phyloP scores from a whole-genome alignment of 2,113 vertebrate genomes.

The Hoplias malabaricus region DNA sequence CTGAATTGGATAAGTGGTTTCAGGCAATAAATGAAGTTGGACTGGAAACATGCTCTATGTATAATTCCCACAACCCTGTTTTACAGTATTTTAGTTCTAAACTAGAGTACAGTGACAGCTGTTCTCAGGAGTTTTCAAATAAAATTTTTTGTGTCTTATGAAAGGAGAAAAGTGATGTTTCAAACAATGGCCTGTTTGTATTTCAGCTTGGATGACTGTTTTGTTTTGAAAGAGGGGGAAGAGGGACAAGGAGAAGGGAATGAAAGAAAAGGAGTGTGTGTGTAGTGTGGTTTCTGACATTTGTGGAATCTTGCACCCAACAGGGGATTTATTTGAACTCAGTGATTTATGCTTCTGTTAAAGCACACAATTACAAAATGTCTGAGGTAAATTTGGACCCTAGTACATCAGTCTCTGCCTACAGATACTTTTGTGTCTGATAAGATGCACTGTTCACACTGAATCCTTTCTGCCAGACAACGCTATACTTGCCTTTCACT shows the following conservation, averaged over 20 bases:
- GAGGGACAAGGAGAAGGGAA: neutral
- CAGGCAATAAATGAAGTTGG: too few relatives aligned
- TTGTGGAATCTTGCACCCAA: slow-evolving; percentile 19
- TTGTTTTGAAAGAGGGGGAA: neutral
- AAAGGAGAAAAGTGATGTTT: too few relatives aligned
- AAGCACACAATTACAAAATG: neutral
- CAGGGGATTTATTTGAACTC: neutral
- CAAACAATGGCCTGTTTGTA: neutral
- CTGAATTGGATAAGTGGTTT: too few relatives aligned
- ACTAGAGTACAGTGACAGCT: neutral
- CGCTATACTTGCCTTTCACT: neutral
- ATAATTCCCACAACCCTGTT: too few relatives aligned
- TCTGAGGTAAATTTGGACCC: neutral
- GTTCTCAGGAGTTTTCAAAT: neutral
- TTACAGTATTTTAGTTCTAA: too few relatives aligned
- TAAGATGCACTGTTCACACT: neutral
- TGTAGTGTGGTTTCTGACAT: neutral
- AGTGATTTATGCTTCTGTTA: neutral
- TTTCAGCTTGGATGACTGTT: neutral
- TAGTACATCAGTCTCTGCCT: neutral
- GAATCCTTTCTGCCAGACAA: neutral
- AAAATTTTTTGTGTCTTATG: too few relatives aligned
- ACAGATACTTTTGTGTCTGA: neutral
- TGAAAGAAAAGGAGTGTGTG: neutral
- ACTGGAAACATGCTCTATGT: too few relatives aligned